phyloP scores from a whole-genome alignment of 2,113 vertebrate genomes.

The Oreochromis tanganicae region DNA sequence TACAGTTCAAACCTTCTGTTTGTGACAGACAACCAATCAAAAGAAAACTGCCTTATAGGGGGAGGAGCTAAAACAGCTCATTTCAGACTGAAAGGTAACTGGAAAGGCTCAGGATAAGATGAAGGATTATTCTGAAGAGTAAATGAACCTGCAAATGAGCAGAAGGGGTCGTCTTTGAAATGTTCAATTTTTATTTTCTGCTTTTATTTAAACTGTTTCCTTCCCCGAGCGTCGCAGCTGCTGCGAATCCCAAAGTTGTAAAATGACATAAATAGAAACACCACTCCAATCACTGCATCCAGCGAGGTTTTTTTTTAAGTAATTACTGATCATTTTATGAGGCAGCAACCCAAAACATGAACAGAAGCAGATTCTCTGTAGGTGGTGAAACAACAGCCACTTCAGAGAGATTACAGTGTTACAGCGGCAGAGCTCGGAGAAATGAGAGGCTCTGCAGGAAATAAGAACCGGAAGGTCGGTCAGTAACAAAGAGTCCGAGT shows the following conservation, averaged over 20 bases:
- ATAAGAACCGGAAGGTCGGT: rapidly evolving
- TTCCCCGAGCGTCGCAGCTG: rapidly evolving
- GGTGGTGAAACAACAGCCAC: not conserved
- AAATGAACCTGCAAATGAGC: not conserved
- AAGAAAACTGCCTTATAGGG: not conserved
- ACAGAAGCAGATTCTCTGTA: not conserved
- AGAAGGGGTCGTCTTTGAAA: not conserved
- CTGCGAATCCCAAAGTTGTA: not conserved
- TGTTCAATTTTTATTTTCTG: not conserved
- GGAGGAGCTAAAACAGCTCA: not conserved
- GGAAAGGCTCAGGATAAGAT: not conserved
- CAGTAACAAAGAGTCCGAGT: not conserved
- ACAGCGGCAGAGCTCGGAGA: rapidly evolving
- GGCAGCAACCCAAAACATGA: not conserved
- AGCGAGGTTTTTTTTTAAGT: not conserved
- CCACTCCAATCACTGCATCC: not conserved
- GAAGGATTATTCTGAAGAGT: not conserved
- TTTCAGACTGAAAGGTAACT: not conserved
- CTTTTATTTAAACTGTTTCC: rapidly evolving
- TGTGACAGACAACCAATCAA: not conserved
- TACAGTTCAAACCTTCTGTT: not conserved
- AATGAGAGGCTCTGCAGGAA: not conserved
- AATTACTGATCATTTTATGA: not conserved
- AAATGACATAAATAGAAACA: not conserved
- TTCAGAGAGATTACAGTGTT: not conserved